Evolutionary conservation across 37 sponge, comb jelly and placozoan genomes (phyloP), one percentile per base, ranked within the genome.

Genomic region (Chondrosia reniformis): DNA sequence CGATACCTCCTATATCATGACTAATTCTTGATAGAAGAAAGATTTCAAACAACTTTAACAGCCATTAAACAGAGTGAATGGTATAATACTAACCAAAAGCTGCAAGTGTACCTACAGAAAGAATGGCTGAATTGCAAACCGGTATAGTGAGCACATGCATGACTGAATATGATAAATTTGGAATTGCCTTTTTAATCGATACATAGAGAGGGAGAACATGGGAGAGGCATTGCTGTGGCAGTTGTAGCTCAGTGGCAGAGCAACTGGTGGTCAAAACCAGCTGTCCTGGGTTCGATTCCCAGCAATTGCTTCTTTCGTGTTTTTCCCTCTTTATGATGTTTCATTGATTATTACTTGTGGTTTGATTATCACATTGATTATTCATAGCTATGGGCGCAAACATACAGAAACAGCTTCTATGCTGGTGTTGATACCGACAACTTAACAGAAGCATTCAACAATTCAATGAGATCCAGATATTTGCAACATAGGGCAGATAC

Each of bases 381-480:
- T 13, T 55, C n/a, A 37, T 33, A 79, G 67, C 54, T 79, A 40
- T 65, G 80, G 80, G 67, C 80, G 33, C 69, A 79, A 33, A n/a
- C 54, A 2, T 63, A 67, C 59, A 19, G 80, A 17, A 3, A 79
- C 21, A 37, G 9, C 21, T 79, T 79, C 66, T 62, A 79, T 42
- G 46, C 45, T 32, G 58, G 40, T 30, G 69, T 79, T 34, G 80
- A 79, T 54, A 79, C 80, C 32, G 43, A 79, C 55, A 79, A 79
- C 55, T 46, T 79, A 33, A 79, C 80, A 19, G 80, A 79, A 41
- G 57, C 80, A 7, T 79, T 79, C 40, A 79, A 79, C 34, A 37
- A 79, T 66, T 52, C 46, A 17, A 52, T 79, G n/a, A 46, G 80
- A 15, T 31, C 37, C 27, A 67, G 80, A 21, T 79, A 79, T 31